Percentiles rank a stretch among this genome's conserved stretches.
Conservation (phyloP, 92 coral and sea anemone genomes). For the Palythoa grandiflora region DNA sequence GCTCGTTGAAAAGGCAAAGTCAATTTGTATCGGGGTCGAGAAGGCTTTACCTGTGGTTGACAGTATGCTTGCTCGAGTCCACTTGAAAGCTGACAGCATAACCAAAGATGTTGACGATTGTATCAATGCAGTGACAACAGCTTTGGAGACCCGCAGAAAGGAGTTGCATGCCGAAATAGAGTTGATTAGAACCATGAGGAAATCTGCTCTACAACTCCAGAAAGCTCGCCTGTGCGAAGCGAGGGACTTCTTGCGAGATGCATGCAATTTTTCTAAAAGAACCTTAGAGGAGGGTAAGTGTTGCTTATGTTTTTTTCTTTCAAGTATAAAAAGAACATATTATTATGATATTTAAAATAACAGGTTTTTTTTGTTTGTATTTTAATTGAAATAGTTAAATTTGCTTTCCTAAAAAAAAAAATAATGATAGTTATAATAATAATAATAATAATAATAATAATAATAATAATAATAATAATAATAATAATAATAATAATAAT, state of each 20-base stretch:
- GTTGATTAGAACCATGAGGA: conserved; percentile 62
- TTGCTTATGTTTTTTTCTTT: background rate
- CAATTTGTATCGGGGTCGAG: conserved; percentile 62
- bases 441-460: no score
- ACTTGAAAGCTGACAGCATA: conserved; percentile 59
- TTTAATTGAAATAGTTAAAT: no score
- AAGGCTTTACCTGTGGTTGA: conserved; percentile 66
- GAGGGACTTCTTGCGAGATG: conserved; percentile 62
- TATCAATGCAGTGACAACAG: conserved; percentile 54
- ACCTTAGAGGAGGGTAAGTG: conserved; percentile 68
- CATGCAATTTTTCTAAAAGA: conserved; percentile 71
- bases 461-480: no score
- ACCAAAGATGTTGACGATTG: conserved; percentile 69
- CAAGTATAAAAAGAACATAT: no score
- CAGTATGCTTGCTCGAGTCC: conserved; percentile 60
- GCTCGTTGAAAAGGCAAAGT: conserved; percentile 55
- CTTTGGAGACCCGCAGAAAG: conserved; percentile 66
- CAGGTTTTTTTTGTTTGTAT: no score
- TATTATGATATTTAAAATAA: no score
- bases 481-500: no score
- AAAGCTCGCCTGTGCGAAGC: conserved; percentile 60
- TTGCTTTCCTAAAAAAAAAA: no score
- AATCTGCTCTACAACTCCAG: conserved; percentile 63
- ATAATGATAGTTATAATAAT: no score
- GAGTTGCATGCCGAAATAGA: conserved; percentile 62